Conservation (phyloP, 2,797 vertebrate species). For the Arctocebus calabarensis region DNA sequence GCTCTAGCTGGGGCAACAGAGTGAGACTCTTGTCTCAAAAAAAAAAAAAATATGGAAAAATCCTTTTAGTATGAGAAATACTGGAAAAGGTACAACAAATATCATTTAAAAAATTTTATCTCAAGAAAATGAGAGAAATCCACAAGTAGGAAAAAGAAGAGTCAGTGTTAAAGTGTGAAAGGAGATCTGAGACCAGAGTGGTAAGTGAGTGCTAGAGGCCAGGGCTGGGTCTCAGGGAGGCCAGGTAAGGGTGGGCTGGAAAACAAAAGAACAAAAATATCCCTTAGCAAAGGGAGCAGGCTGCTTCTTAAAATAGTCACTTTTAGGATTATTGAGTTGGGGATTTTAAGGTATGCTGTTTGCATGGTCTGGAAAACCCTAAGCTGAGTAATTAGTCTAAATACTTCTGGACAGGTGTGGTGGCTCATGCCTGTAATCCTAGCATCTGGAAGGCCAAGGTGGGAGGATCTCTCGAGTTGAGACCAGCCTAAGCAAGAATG, state of each 20-base stretch:
- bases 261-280: not conserved
- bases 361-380: not conserved
- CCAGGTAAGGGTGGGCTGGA: not conserved
- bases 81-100: not conserved
- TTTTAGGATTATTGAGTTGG: not conserved
- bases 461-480: no score
- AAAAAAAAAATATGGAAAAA: not conserved
- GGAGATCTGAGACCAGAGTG: not conserved
- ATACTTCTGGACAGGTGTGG: not conserved
- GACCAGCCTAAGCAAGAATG: no score
- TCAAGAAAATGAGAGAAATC: slow-evolving; percentile 23
- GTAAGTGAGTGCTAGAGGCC: not conserved
- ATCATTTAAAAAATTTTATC: not conserved
- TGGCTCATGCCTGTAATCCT: no score
- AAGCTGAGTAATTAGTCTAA: not conserved
- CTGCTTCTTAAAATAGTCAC: not conserved
- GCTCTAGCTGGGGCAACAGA: not conserved
- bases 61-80: not conserved
- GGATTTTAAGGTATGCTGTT: not conserved
- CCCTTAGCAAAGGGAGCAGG: not conserved
- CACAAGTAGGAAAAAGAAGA: not conserved
- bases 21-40: not conserved
- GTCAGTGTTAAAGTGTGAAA: not conserved
- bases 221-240: not conserved
- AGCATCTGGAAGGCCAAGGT: no score